Percentiles rank a stretch among this genome's conserved stretches.
phyloP scores from a whole-genome alignment of 37 sponge, comb jelly and placozoan species.

The Hexactinellida sp. region DNA sequence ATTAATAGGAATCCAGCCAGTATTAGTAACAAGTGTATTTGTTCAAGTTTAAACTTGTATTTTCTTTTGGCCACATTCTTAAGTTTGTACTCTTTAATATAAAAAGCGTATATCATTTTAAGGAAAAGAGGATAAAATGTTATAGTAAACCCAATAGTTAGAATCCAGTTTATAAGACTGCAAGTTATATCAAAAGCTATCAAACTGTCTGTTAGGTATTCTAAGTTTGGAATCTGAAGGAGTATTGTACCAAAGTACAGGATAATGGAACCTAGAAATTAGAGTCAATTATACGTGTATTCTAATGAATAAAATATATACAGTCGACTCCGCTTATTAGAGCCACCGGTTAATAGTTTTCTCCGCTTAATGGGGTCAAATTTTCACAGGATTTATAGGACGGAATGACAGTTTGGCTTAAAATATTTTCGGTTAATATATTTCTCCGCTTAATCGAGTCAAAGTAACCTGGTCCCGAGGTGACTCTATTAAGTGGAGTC shows the following conservation, averaged over 20 bases:
- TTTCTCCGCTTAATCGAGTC: too few species aligned
- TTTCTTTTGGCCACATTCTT: background rate
- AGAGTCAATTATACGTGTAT: too few species aligned
- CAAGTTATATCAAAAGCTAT: background rate
- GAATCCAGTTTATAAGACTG: background rate
- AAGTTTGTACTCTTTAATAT: constrained; percentile 3
- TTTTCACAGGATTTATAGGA: too few species aligned
- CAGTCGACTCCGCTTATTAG: too few species aligned
- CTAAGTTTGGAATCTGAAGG: background rate
- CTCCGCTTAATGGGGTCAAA: too few species aligned
- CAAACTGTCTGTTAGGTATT: background rate
- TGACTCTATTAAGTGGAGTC: too few species aligned
- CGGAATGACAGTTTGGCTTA: too few species aligned
- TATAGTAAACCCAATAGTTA: background rate
- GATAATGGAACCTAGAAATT: background rate
- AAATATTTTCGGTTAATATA: too few species aligned
- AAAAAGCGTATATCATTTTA: background rate
- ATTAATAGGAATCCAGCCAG: background rate
- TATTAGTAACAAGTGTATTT: background rate
- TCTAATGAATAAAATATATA: too few species aligned
- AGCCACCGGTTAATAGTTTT: too few species aligned
- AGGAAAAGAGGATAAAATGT: background rate
- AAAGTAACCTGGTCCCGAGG: too few species aligned
- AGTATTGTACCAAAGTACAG: background rate
- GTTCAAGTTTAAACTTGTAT: background rate